These are phyloP conservation scores for Plemyria rubiginata DNA, from an alignment of 2,888 invertebrate species.

Conservation along the genomic window DNA sequence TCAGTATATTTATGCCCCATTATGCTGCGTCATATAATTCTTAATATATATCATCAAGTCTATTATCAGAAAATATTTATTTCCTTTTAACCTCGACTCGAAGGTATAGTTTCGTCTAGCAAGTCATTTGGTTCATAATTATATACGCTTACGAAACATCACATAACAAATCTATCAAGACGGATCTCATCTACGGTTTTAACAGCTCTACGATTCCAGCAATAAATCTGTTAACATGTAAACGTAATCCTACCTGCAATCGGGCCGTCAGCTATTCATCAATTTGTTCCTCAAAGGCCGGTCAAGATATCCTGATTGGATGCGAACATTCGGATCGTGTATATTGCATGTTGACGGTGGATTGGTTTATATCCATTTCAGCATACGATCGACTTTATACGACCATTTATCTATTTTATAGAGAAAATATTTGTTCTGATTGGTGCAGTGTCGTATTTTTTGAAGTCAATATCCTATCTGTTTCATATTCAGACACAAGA, in stretches of 20 bases:
- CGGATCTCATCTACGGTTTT: slow-evolving; percentile 19
- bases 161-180: slow-evolving; percentile 12
- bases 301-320: slow-evolving; percentile 31
- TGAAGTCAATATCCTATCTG: background rate
- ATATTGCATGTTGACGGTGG: slow-evolving; percentile 18
- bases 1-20: background rate
- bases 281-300: slow-evolving; percentile 38
- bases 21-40: background rate
- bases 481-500: background rate
- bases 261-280: slow-evolving; percentile 33
- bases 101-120: background rate
- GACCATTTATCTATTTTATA: background rate
- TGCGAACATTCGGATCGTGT: slow-evolving; percentile 18
- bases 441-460: slow-evolving; percentile 7
- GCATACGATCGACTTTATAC: slow-evolving; percentile 12
- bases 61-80: background rate
- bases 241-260: slow-evolving; percentile 37
- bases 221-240: slow-evolving; percentile 40
- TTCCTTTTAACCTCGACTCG: background rate
- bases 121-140: background rate
- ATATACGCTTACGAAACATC: slow-evolving; percentile 6
- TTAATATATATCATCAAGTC: background rate
- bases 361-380: slow-evolving; percentile 16
- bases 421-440: background rate
- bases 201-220: slow-evolving; percentile 22